Conservation (phyloP, 1,140 invertebrate genomes). For the Orussus abietinus region DNA sequence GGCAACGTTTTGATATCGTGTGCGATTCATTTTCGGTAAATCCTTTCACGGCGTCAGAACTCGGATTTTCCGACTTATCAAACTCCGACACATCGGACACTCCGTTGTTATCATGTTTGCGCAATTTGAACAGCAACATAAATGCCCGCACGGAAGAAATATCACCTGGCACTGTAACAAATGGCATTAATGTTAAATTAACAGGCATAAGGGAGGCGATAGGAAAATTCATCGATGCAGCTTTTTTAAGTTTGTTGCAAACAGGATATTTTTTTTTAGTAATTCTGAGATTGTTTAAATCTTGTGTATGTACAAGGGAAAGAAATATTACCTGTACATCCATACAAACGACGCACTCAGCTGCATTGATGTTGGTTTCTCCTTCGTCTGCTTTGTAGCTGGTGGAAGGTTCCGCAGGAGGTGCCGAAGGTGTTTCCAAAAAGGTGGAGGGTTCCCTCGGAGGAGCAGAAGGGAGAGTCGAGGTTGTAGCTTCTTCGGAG, state of each 20-base stretch:
- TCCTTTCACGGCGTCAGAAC: conserved; percentile 54
- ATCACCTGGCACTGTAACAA: conserved; percentile 68
- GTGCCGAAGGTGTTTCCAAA: conserved; percentile 42
- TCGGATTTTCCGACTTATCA: conserved; percentile 65
- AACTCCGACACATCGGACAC: conserved; percentile 75
- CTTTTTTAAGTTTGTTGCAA: too few species aligned
- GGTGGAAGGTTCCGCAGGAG: conserved; percentile 49
- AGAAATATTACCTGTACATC: conserved; percentile 66
- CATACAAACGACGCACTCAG: conserved; percentile 81
- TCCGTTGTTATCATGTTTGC: conserved; percentile 54
- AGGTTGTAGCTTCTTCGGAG: conserved; percentile 14
- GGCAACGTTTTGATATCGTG: too few species aligned
- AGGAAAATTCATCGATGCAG: too few species aligned
- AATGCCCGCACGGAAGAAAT: conserved; percentile 81
- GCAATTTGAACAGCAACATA: conserved; percentile 74
- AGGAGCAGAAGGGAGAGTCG: conserved; percentile 25
- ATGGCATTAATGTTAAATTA: too few species aligned
- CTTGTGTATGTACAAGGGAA: too few species aligned
- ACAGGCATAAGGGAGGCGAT: too few species aligned
- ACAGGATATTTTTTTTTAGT: too few species aligned
- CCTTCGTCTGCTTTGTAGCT: conserved; percentile 32
- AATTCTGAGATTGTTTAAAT: too few species aligned
- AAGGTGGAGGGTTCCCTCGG: too few species aligned
- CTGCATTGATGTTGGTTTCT: conserved; percentile 30
- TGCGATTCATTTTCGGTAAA: too few species aligned